Percentiles rank a stretch among this genome's conserved stretches.
Evolutionary conservation across 2,113 vertebrate genomes (phyloP).

Genomic region (Acrocephalus arundinaceus): DNA sequence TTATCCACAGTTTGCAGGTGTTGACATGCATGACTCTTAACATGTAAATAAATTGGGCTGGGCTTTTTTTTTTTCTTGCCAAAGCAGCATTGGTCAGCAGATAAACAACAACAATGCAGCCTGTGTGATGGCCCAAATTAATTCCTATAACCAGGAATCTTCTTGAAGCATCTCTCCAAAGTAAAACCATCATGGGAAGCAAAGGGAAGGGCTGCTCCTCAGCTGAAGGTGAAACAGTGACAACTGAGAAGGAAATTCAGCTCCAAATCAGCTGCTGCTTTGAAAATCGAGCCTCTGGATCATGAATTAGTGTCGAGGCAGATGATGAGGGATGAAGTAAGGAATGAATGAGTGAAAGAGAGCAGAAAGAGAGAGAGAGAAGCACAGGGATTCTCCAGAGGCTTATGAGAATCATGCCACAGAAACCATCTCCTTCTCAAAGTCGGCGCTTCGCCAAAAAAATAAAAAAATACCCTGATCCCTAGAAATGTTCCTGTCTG

Average conservation of each 20-base stretch:
- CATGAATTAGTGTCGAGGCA: constrained; percentile 43
- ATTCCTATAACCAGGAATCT: neutral
- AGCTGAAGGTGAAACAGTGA: neutral
- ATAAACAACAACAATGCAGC: constrained; percentile 42
- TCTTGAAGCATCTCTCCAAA: constrained; percentile 11
- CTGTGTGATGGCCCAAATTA: constrained; percentile 8
- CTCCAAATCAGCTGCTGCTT: neutral
- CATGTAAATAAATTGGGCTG: constrained; percentile 60
- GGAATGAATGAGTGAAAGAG: neutral
- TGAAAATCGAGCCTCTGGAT: constrained; percentile 1
- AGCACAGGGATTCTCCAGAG: neutral
- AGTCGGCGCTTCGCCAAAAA: constrained; percentile 61
- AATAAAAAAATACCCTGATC: constrained; percentile 53
- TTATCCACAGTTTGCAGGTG: constrained; percentile 74
- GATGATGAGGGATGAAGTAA: constrained; percentile 4
- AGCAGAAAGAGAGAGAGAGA: neutral
- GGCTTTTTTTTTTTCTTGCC: neutral
- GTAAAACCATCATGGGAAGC: too few species aligned
- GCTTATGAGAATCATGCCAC: neutral
- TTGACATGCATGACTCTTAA: constrained; percentile 51
- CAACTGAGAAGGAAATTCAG: neutral
- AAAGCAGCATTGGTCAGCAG: constrained; percentile 45
- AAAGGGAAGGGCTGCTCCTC: neutral
- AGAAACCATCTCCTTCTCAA: constrained; percentile 53
- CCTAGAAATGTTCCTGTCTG: constrained; percentile 75